Percentiles rank a stretch among this genome's conserved stretches.
Evolutionary conservation across 2,113 vertebrate genomes (phyloP).

Genomic region (Xiphophorus hellerii): DNA sequence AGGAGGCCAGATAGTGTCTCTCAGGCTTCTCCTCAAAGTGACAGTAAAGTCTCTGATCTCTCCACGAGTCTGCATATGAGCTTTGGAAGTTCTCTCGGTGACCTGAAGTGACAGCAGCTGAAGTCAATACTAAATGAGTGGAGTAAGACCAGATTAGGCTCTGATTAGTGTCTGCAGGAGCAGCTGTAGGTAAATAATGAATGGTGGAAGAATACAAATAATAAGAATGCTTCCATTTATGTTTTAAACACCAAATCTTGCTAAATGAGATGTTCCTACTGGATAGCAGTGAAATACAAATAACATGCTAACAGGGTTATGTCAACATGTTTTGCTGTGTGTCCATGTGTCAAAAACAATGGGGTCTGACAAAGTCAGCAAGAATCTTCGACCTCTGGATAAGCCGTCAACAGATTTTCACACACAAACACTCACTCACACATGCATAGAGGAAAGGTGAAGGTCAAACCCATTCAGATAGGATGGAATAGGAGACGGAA

Average conservation of each 20-base stretch:
- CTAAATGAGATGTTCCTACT: background rate
- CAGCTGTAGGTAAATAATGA: slow-evolving; percentile 2
- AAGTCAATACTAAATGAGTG: slow-evolving; percentile 27
- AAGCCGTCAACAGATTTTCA: slow-evolving; percentile 47
- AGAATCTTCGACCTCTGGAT: slow-evolving; percentile 57
- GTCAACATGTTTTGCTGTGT: slow-evolving; percentile 20
- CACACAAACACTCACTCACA: slow-evolving; percentile 37
- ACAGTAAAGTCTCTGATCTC: slow-evolving; percentile 26
- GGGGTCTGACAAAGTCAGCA: slow-evolving; percentile 45
- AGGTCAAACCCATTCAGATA: slow-evolving; percentile 41
- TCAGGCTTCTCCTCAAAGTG: slow-evolving; percentile 34
- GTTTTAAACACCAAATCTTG: background rate
- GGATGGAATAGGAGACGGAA: slow-evolving; percentile 15
- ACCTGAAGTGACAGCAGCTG: slow-evolving; percentile 48
- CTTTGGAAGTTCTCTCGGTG: slow-evolving; percentile 23
- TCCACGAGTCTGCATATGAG: slow-evolving; percentile 6
- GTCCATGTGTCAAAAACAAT: slow-evolving; percentile 52
- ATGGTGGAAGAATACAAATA: background rate
- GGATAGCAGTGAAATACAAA: background rate
- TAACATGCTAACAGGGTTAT: slow-evolving; percentile 8
- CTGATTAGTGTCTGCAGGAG: slow-evolving; percentile 41
- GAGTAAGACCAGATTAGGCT: slow-evolving; percentile 38
- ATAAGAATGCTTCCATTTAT: background rate
- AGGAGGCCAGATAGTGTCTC: slow-evolving; percentile 41
- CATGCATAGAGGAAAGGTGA: slow-evolving; percentile 44